Base-by-base conservation (phyloP, 1,140 invertebrate species). In the Cyrtorhinus lividipennis region DNA sequence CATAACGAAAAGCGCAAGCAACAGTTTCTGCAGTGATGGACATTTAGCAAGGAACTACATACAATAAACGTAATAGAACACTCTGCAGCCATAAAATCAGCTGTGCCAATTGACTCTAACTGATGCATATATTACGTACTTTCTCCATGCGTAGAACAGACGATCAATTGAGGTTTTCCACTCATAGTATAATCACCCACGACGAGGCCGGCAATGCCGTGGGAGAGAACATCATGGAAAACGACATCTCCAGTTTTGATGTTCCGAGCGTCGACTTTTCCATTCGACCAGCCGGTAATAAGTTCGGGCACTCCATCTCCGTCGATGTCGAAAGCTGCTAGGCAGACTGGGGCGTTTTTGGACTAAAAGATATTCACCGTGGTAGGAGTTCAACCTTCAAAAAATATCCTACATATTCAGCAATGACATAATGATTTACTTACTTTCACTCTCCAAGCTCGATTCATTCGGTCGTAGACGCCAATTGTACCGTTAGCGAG, bases 361-460 rank as follows among this genome's bases (percentile, higher is more conserved):
- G 86, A 89, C 84, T 81, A 46, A 30, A 73, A 74, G 24, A 23
- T 15, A n/a, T n/a, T n/a, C n/a, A n/a, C n/a, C n/a, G n/a, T n/a
- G n/a, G n/a, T n/a, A n/a, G n/a, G n/a, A n/a, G n/a, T n/a, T n/a
- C n/a, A n/a, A n/a, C n/a, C n/a, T n/a, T n/a, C n/a, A n/a, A n/a
- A n/a, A n/a, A n/a, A n/a, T n/a, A n/a, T n/a, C n/a, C n/a, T n/a
- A n/a, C n/a, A n/a, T n/a, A n/a, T n/a, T n/a, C n/a, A n/a, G 5
- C 30, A 38, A 38, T 15, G 30, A 38, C 30, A 38, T 38, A 38
- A 38, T 8, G 30, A 38, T 56, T 30, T 15, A 26, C 26, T 61
- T 74, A 92, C 90, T 79, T 96, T 97, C 5, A 96, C 92, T 70
- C 94, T 81, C 94, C 94, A 97, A 38, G 88, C 73, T 67, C 93